Evolutionary conservation across 1,140 invertebrate genomes (phyloP).

Genomic region (Patella vulgata): DNA sequence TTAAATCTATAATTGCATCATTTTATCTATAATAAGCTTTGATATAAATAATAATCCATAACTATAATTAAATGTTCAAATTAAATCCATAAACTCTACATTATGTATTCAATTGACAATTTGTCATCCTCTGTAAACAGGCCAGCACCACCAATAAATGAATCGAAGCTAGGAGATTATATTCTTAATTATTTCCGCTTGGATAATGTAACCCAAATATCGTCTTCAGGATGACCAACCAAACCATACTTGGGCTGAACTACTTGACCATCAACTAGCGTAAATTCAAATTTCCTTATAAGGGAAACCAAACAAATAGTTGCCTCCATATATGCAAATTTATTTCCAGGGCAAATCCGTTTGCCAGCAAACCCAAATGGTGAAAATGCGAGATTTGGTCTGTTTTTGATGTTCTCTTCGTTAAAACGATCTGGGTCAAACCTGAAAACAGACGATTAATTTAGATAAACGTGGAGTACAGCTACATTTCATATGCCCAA

Average conservation of each 20-base stretch:
- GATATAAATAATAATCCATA: too few relatives aligned
- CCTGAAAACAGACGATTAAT: slow-evolving; percentile 40
- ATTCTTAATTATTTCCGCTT: slow-evolving; percentile 27
- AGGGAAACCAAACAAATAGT: slow-evolving; percentile 39
- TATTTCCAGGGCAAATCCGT: slow-evolving; percentile 55
- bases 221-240: slow-evolving; percentile 57
- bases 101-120: too few relatives aligned
- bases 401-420: slow-evolving; percentile 35
- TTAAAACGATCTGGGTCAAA: slow-evolving; percentile 65
- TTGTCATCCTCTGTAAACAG: too few relatives aligned
- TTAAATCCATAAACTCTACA: too few relatives aligned
- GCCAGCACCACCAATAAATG: too few relatives aligned
- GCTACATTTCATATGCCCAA: too few relatives aligned
- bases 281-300: slow-evolving; percentile 45
- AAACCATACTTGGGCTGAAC: slow-evolving; percentile 54
- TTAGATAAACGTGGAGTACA: not conserved
- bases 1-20: too few relatives aligned
- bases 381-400: slow-evolving; percentile 44
- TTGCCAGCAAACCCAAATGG: slow-evolving; percentile 65
- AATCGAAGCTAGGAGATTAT: too few relatives aligned
- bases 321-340: slow-evolving; percentile 49
- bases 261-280: slow-evolving; percentile 52
- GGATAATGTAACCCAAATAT: slow-evolving; percentile 59
- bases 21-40: too few relatives aligned
- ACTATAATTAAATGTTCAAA: too few relatives aligned